Percentiles rank a stretch among this genome's conserved stretches.
phyloP scores from a whole-genome alignment of 2,113 vertebrate species.

The Lasiurus cinereus region DNA sequence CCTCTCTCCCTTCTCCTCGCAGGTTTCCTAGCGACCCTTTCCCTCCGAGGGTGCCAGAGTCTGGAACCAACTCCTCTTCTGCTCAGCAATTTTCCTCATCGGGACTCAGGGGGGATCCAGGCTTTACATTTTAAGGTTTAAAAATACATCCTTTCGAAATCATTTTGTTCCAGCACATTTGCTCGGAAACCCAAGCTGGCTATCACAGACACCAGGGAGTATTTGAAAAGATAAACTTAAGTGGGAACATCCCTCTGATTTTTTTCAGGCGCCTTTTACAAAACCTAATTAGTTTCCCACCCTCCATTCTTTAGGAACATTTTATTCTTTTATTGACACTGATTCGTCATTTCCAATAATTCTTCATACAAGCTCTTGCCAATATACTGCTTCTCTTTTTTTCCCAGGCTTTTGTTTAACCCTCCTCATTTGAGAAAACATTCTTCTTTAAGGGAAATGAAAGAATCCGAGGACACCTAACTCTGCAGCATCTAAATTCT shows the following conservation, averaged over 20 bases:
- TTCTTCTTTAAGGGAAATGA: conserved; percentile 52
- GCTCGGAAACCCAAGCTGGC: conserved; percentile 53
- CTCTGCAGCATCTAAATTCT: conserved; percentile 57
- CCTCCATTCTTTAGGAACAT: background rate
- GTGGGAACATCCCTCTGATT: conserved; percentile 34
- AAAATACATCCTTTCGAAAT: background rate
- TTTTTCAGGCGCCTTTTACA: conserved; percentile 50
- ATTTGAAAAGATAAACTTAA: conserved; percentile 70
- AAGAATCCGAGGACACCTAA: conserved; percentile 55
- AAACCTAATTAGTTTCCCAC: conserved; percentile 49
- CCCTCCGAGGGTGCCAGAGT: background rate
- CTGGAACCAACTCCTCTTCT: background rate
- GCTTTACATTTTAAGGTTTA: conserved; percentile 12
- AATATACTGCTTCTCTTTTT: conserved; percentile 49
- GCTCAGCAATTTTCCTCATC: background rate
- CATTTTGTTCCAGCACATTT: background rate
- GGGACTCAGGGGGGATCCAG: background rate
- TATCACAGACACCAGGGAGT: conserved; percentile 40
- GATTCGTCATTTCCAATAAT: conserved; percentile 68
- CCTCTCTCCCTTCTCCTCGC: background rate
- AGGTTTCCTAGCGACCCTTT: background rate
- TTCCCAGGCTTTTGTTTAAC: conserved; percentile 56
- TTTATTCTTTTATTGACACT: conserved; percentile 29
- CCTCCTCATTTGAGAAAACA: conserved; percentile 61
- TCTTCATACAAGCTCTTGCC: conserved; percentile 44